Conservation (phyloP, 2,888 invertebrate species). For the Choreutis nemorana region DNA sequence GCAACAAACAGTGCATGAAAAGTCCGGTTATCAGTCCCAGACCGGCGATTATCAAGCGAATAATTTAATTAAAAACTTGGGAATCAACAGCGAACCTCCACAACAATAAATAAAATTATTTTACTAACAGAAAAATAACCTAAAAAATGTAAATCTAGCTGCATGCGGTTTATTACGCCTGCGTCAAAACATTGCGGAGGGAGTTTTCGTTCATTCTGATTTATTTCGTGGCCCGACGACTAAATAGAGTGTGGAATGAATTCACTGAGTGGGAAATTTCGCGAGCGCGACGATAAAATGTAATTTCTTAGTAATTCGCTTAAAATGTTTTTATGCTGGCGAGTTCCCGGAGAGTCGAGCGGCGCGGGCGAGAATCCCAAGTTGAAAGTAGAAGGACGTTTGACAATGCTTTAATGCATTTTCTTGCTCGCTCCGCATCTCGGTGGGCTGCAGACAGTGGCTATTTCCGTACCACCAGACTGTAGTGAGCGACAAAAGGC, state of each 20-base stretch:
- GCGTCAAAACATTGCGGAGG: conserved; percentile 11
- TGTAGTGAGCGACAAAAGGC: conserved; percentile 50
- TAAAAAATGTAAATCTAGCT: conserved; percentile 13
- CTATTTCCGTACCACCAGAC: no score
- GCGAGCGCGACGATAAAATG: conserved; percentile 5
- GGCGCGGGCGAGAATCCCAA: no score
- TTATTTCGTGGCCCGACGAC: conserved; percentile 7
- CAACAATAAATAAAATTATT: conserved; percentile 55
- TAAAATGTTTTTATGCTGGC: no score
- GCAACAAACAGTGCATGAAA: conserved; percentile 2
- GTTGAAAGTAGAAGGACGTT: no score
- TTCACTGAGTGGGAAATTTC: conserved; percentile 3
- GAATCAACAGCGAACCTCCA: conserved; percentile 27
- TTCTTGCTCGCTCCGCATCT: no score
- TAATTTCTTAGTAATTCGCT: no score
- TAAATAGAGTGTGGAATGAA: conserved; percentile 5
- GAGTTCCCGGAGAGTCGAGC: no score
- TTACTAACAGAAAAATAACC: conserved; percentile 20
- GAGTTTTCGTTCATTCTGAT: conserved; percentile 9
- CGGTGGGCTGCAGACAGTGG: no score
- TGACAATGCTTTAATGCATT: no score
- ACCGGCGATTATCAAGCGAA: conserved; percentile 40
- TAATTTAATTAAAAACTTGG: conserved; percentile 55
- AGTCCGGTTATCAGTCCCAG: conserved; percentile 8
- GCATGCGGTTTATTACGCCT: conserved; percentile 20